Conservation (phyloP, 2,113 vertebrate genomes). For the Halcyon senegalensis region DNA sequence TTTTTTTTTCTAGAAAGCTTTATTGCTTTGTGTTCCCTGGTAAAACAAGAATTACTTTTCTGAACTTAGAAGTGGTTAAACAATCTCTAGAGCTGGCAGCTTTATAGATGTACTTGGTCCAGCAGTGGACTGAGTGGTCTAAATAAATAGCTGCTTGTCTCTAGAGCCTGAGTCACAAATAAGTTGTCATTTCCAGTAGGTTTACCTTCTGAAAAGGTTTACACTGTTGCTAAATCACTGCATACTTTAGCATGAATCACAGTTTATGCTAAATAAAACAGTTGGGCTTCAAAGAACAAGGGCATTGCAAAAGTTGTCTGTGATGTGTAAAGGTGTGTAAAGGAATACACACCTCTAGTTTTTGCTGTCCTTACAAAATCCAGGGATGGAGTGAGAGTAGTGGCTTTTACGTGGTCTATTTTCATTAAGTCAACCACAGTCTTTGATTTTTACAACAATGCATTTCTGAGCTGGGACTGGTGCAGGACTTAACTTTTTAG, state of each 20-base stretch:
- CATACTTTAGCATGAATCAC: background rate
- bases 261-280: background rate
- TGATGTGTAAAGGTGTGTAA: background rate
- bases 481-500: background rate
- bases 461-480: fast-evolving
- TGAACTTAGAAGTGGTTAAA: background rate
- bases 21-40: background rate
- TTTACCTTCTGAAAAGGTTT: background rate
- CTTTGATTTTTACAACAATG: background rate
- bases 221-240: background rate
- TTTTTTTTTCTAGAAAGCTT: background rate
- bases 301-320: background rate
- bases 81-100: background rate
- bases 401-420: background rate
- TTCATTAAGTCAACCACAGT: background rate
- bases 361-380: background rate
- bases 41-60: background rate
- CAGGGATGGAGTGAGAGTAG: background rate
- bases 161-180: background rate
- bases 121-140: background rate
- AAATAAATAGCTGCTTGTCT: background rate
- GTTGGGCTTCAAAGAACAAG: background rate
- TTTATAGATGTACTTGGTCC: background rate
- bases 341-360: background rate
- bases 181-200: background rate